phyloP scores from a whole-genome alignment of 30 jellyfish, hydroid and myxozoan genomes.

The Aurelia aurita region DNA sequence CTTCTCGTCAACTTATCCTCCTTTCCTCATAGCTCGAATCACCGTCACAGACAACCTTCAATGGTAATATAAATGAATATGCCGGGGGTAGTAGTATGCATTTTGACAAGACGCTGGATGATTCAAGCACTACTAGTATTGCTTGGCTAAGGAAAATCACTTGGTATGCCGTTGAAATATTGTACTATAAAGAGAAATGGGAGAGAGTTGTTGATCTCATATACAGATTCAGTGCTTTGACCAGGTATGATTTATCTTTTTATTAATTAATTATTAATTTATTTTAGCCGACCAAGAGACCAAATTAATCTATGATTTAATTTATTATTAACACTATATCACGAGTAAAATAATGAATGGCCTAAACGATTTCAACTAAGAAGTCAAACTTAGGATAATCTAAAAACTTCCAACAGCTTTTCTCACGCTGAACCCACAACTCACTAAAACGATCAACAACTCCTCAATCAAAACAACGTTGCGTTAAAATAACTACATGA shows the following conservation, averaged over 20 bases:
- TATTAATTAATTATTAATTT: too few relatives aligned
- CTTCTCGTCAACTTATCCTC: neutral
- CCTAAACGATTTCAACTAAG: too few relatives aligned
- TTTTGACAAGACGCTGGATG: slow-evolving; percentile 64
- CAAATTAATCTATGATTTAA: too few relatives aligned
- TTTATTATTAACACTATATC: too few relatives aligned
- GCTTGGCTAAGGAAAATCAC: slow-evolving; percentile 72
- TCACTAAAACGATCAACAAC: too few relatives aligned
- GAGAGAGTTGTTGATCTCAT: slow-evolving; percentile 72
- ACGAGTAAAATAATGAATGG: too few relatives aligned
- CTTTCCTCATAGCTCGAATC: slow-evolving; percentile 2
- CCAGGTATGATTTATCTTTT: slow-evolving; percentile 60
- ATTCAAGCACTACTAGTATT: slow-evolving; percentile 30
- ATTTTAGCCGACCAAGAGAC: too few relatives aligned
- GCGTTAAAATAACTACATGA: too few relatives aligned
- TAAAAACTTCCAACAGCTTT: too few relatives aligned
- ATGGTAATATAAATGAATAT: slow-evolving; percentile 39
- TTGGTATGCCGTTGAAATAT: slow-evolving; percentile 84
- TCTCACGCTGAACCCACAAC: too few relatives aligned
- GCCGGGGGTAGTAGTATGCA: slow-evolving; percentile 68
- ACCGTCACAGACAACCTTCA: slow-evolving; percentile 11
- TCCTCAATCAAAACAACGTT: too few relatives aligned
- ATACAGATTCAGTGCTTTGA: slow-evolving; percentile 67
- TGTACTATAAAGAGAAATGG: slow-evolving; percentile 88
- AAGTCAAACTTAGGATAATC: too few relatives aligned